phyloP scores from a whole-genome alignment of 2,113 vertebrate genomes.

The Columba livia region DNA sequence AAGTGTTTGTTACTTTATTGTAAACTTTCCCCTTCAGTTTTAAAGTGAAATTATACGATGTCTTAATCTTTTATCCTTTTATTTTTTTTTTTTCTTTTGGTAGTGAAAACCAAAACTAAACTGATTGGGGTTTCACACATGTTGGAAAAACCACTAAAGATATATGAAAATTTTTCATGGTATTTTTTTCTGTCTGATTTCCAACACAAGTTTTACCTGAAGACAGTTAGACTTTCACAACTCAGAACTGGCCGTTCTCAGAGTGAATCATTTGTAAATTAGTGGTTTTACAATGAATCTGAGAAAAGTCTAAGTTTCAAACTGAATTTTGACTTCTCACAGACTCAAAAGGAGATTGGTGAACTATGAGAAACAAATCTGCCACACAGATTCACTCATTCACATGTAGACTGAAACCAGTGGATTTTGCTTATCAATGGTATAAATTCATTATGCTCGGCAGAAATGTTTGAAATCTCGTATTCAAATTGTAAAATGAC shows the following conservation, averaged over 20 bases:
- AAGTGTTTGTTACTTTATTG: background rate
- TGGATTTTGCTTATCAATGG: background rate
- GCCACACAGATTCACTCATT: background rate
- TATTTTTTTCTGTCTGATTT: constrained; percentile 26
- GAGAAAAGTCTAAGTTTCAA: constrained; percentile 40
- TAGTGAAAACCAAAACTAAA: constrained; percentile 40
- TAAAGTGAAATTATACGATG: background rate
- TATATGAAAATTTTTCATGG: constrained; percentile 20
- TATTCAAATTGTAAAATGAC: background rate
- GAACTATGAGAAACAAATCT: constrained; percentile 42
- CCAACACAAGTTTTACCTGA: constrained; percentile 37
- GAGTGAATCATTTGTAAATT: constrained; percentile 42
- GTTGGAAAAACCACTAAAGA: constrained; percentile 43
- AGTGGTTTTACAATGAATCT: constrained; percentile 11
- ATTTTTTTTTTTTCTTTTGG: background rate
- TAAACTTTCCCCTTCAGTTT: background rate
- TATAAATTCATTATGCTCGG: background rate
- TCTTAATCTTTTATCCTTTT: background rate
- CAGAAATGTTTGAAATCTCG: background rate
- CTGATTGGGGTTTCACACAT: constrained; percentile 49
- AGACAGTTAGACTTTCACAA: constrained; percentile 29
- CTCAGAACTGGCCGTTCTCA: constrained; percentile 20
- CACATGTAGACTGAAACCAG: background rate
- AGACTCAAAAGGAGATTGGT: constrained; percentile 49
- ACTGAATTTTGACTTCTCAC: constrained; percentile 43